Evolutionary conservation across 2,797 vertebrate genomes (phyloP).

Genomic region (Choloepus didactylus): DNA sequence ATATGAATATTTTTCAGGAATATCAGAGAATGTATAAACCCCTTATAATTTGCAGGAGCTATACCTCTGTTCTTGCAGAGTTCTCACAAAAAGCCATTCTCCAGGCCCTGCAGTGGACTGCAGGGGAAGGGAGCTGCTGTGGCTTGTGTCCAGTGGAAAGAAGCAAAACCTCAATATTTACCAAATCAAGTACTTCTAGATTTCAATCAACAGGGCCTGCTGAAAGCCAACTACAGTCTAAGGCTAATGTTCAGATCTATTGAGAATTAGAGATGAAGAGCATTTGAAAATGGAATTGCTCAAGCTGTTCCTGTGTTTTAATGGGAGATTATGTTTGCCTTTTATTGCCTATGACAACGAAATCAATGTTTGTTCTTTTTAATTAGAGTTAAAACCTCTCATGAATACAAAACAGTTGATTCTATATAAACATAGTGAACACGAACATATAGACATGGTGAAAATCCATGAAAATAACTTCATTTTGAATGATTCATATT

Average conservation of each 20-base stretch:
- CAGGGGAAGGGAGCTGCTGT: neutral
- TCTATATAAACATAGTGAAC: slow-evolving; percentile 34
- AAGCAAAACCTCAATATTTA: neutral
- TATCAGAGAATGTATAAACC: neutral
- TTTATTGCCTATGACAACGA: slow-evolving; percentile 34
- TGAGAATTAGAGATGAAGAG: slow-evolving; percentile 44
- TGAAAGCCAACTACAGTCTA: neutral
- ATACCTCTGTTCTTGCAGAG: neutral
- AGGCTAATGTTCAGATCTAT: slow-evolving; percentile 26
- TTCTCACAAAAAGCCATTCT: neutral
- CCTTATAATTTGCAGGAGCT: neutral
- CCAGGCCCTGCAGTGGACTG: neutral
- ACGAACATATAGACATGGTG: slow-evolving; percentile 16
- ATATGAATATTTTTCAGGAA: neutral
- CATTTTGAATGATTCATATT: slow-evolving; percentile 22
- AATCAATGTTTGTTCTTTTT: slow-evolving; percentile 48
- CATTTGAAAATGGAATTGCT: slow-evolving; percentile 34
- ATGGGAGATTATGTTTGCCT: slow-evolving; percentile 21
- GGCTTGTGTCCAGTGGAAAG: slow-evolving; percentile 18
- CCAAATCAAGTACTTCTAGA: neutral
- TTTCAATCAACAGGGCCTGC: slow-evolving; percentile 18
- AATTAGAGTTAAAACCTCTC: slow-evolving; percentile 65
- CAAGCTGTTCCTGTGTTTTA: neutral
- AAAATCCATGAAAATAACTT: slow-evolving; percentile 42
- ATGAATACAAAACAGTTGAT: slow-evolving; percentile 55